Evolutionary conservation across 2,113 vertebrate species (phyloP).

Genomic region (Scartelaos histophorus): DNA sequence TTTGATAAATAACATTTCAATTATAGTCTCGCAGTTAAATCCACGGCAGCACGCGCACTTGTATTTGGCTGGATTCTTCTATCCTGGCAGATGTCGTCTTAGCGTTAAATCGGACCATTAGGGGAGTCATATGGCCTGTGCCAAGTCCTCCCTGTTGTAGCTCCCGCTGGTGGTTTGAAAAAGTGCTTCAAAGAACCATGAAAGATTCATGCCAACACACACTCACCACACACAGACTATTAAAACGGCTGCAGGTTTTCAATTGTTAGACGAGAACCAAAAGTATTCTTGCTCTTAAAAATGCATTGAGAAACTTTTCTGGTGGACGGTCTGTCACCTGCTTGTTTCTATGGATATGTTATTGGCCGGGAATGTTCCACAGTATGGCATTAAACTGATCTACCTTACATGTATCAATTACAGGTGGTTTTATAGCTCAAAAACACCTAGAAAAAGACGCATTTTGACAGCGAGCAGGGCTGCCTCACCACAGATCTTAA

Average conservation of each 20-base stretch:
- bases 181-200: conserved; percentile 41
- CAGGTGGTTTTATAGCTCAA: too few species aligned
- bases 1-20: background rate
- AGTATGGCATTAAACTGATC: too few species aligned
- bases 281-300: conserved; percentile 30
- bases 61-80: conserved; percentile 4
- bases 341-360: too few species aligned
- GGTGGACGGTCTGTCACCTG: too few species aligned
- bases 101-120: conserved; percentile 56
- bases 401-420: too few species aligned
- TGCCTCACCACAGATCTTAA: too few species aligned
- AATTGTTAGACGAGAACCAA: conserved; percentile 36
- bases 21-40: background rate
- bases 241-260: conserved; percentile 42
- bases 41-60: background rate
- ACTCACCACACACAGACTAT: conserved; percentile 47
- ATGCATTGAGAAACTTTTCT: background rate
- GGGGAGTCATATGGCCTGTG: conserved; percentile 42
- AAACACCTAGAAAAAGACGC: too few species aligned
- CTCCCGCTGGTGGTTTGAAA: conserved; percentile 23
- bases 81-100: conserved; percentile 40
- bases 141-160: conserved; percentile 33
- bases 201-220: conserved; percentile 58
- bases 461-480: too few species aligned
- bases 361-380: too few species aligned